A percentile compares a stretch with the other conserved stretches of the same genome.
phyloP scores from a whole-genome alignment of 2,113 vertebrate genomes.

The Pseudonaja textilis region DNA sequence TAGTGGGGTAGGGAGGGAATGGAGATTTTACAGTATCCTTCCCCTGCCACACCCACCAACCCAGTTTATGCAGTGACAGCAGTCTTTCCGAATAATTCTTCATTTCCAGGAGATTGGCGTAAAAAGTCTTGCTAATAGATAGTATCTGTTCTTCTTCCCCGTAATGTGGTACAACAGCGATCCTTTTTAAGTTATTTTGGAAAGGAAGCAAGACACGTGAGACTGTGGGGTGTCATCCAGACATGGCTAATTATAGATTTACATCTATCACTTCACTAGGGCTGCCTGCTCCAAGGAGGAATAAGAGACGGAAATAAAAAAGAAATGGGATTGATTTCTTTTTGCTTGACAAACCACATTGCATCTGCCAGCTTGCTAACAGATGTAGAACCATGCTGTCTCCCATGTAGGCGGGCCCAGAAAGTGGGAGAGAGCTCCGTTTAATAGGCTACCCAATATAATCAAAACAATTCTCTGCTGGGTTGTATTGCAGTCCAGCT shows the following conservation, averaged over 20 bases:
- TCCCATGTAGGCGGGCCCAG: not conserved
- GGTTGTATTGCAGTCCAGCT: not conserved
- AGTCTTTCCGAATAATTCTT: not conserved
- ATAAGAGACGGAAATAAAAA: not conserved
- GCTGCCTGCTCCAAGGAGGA: not conserved
- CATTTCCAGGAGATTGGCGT: not conserved
- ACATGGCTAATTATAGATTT: constrained; percentile 15
- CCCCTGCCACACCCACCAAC: not conserved
- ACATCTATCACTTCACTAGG: constrained; percentile 1
- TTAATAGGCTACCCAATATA: not conserved
- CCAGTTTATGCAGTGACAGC: not conserved
- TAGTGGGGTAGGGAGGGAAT: no score
- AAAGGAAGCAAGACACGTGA: not conserved
- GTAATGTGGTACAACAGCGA: not conserved
- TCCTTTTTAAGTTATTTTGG: constrained; percentile 1
- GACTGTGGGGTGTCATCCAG: constrained; percentile 3
- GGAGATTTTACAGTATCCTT: no score
- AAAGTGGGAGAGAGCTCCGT: not conserved
- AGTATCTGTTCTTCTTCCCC: not conserved
- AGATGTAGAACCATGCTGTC: not conserved
- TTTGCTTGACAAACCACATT: constrained; percentile 2
- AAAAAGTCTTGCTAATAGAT: not conserved
- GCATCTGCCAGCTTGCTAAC: constrained; percentile 8
- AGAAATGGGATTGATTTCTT: constrained; percentile 20
- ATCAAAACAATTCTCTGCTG: not conserved